These are phyloP conservation scores for Platysternon megacephalum DNA, from an alignment of 2,113 vertebrate genomes.

Conservation along the genomic window DNA sequence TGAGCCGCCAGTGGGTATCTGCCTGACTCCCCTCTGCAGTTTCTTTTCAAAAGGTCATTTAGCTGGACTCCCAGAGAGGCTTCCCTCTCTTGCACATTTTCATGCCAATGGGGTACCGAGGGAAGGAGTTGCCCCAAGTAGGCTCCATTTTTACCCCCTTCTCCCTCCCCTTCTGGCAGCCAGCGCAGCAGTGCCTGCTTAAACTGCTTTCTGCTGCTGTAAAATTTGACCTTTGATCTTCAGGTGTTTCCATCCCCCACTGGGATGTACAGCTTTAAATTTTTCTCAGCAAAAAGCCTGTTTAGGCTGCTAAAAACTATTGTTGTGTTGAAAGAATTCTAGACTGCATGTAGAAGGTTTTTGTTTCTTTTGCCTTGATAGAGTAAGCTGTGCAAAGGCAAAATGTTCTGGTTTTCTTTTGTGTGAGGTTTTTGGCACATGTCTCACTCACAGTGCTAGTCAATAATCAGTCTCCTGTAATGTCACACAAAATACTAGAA, in stretches of 20 bases:
- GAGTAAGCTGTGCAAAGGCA: background rate
- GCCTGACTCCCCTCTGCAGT: background rate
- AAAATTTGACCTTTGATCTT: background rate
- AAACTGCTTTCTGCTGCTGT: background rate
- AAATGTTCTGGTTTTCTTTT: background rate
- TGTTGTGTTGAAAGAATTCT: background rate
- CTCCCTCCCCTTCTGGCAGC: background rate
- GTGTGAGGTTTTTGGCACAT: background rate
- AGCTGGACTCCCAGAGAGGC: background rate
- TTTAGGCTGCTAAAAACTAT: background rate
- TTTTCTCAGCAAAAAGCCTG: background rate
- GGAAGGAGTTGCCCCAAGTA: background rate
- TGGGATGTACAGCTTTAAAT: background rate
- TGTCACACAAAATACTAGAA: background rate
- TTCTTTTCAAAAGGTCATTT: background rate
- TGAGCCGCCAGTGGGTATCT: background rate
- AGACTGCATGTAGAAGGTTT: rapidly evolving
- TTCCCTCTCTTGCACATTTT: background rate
- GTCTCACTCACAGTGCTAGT: background rate
- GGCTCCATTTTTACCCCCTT: background rate
- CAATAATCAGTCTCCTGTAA: background rate
- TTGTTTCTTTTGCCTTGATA: rapidly evolving
- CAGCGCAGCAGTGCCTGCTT: background rate
- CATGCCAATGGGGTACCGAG: background rate
- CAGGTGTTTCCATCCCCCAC: rapidly evolving